phyloP scores from a whole-genome alignment of 2,888 invertebrate species.

The Clostera curtula region DNA sequence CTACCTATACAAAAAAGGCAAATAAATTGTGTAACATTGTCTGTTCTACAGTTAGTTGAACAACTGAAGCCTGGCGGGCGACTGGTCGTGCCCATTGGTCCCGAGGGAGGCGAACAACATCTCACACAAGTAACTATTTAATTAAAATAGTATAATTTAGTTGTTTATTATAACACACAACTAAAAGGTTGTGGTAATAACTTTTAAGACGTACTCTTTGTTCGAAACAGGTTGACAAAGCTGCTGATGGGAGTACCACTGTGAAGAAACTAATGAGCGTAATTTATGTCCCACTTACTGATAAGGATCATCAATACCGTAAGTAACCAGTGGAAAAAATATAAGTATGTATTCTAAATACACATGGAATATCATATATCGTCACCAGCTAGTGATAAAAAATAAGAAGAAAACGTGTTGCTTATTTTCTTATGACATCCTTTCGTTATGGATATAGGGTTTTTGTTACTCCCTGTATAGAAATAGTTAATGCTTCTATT shows the following conservation, averaged over 20 bases:
- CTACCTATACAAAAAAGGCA: not conserved
- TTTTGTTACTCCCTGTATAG: too few species aligned
- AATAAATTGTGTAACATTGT: not conserved
- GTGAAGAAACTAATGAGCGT: constrained; percentile 93
- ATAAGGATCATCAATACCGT: constrained; percentile 71
- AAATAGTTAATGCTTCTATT: too few species aligned
- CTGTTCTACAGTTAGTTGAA: constrained; percentile 78
- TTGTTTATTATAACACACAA: not conserved
- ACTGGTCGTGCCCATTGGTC: constrained; percentile 92
- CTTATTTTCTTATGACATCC: too few species aligned
- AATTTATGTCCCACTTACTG: constrained; percentile 97
- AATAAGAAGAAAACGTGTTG: too few species aligned
- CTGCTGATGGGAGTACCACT: constrained; percentile 83
- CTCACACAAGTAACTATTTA: constrained; percentile 78
- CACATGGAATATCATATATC: too few species aligned
- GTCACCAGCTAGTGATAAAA: too few species aligned
- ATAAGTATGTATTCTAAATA: too few species aligned
- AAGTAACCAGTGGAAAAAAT: constrained; percentile 40
- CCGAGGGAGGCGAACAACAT: constrained; percentile 88
- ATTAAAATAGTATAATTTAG: not conserved
- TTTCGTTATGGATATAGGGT: too few species aligned
- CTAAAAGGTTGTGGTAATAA: not conserved
- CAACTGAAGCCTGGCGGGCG: constrained; percentile 95
- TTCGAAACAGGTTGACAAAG: constrained; percentile 86
- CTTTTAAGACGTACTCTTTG: not conserved